These are phyloP conservation scores for Ifrita kowaldi DNA, from an alignment of 2,113 vertebrate genomes.

Conservation along the genomic window DNA sequence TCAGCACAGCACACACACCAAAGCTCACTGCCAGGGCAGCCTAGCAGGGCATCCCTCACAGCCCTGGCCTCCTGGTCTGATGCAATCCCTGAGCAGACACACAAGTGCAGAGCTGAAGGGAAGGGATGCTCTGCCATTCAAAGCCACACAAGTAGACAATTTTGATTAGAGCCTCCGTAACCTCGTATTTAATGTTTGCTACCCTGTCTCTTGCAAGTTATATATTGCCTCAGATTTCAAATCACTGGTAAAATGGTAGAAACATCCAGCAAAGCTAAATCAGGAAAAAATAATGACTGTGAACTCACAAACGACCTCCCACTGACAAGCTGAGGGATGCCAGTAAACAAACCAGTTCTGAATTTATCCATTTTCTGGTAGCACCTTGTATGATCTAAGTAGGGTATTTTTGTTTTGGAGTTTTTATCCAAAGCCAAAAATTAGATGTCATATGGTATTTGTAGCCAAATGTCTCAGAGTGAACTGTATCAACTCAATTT, in stretches of 20 bases:
- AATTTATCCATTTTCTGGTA: not conserved
- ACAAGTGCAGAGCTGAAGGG: not conserved
- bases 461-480: not conserved
- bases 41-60: not conserved
- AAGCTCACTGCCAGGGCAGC: not conserved
- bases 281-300: not conserved
- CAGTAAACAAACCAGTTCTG: not conserved
- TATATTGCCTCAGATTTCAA: not conserved
- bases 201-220: not conserved
- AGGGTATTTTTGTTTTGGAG: not conserved
- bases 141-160: not conserved
- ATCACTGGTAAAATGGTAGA: not conserved
- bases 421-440: not conserved
- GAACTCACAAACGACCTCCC: accelerated
- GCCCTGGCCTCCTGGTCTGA: accelerated
- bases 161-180: not conserved
- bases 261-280: not conserved
- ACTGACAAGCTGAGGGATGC: not conserved
- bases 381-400: no score
- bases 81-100: not conserved
- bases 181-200: not conserved
- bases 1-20: not conserved
- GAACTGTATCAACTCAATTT: not conserved
- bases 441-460: not conserved
- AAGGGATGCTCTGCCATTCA: not conserved